phyloP scores from a whole-genome alignment of 2,113 vertebrate genomes.

The Tupaia tana region DNA sequence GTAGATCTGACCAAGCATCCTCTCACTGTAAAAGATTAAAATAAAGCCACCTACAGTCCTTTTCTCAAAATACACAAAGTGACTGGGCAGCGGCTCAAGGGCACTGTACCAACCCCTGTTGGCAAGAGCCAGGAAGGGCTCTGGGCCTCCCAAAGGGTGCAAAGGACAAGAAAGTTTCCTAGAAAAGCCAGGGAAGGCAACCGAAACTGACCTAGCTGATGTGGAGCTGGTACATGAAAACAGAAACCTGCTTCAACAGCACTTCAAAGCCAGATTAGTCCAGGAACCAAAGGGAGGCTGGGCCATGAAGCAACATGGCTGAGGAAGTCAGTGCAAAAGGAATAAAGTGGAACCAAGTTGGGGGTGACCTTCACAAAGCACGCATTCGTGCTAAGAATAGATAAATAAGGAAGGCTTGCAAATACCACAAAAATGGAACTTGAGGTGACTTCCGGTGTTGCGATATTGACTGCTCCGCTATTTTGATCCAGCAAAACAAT shows the following conservation, averaged over 20 bases:
- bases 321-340: not conserved
- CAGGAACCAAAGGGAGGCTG: not conserved
- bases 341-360: not conserved
- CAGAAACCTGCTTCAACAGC: not conserved
- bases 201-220: not conserved
- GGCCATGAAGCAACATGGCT: not conserved
- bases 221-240: not conserved
- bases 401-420: not conserved
- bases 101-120: constrained; percentile 33
- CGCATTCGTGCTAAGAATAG: not conserved
- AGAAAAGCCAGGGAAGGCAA: constrained; percentile 63
- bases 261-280: constrained; percentile 23
- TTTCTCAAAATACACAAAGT: constrained; percentile 46
- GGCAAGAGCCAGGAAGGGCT: constrained; percentile 36
- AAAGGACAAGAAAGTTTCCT: constrained; percentile 65
- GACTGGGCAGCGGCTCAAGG: constrained; percentile 34
- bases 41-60: constrained; percentile 14
- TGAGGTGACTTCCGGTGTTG: not conserved
- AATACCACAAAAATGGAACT: constrained; percentile 20
- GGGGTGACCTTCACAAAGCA: not conserved
- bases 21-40: constrained; percentile 37
- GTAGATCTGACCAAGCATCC: not conserved
- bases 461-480: not conserved
- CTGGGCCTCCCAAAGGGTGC: not conserved
- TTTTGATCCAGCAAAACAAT: not conserved